Conservation (phyloP, 64 coral and sea anemone species). For the Exaiptasia diaphana region DNA sequence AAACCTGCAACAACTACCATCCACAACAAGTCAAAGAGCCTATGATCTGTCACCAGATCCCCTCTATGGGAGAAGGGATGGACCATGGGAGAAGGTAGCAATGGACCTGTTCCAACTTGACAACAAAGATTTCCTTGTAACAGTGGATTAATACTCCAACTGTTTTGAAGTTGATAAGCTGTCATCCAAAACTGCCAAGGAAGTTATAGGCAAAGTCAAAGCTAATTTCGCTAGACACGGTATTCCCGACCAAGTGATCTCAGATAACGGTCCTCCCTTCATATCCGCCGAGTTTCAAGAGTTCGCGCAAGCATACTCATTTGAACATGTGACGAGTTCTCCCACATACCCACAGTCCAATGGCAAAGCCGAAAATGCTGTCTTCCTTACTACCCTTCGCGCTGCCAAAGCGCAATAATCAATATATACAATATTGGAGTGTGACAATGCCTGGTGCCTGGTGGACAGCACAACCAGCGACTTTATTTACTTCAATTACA, state of each 20-base stretch:
- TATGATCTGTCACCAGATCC: slow-evolving; percentile 21
- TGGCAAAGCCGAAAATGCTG: slow-evolving; percentile 14
- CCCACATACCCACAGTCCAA: slow-evolving; percentile 12
- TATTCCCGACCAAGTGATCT: background rate
- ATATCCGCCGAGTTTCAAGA: background rate
- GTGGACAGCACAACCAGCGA: too few relatives aligned
- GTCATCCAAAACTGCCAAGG: background rate
- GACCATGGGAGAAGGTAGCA: slow-evolving; percentile 7
- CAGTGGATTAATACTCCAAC: slow-evolving; percentile 4
- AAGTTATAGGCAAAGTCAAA: background rate
- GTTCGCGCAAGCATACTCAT: background rate
- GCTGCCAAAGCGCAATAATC: background rate
- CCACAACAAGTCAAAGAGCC: background rate
- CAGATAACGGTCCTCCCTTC: slow-evolving; percentile 12
- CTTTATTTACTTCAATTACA: too few relatives aligned
- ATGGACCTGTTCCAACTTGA: slow-evolving; percentile 17
- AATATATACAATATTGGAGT: too few relatives aligned
- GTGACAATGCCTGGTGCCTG: too few relatives aligned
- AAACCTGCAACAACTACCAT: background rate
- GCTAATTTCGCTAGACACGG: slow-evolving; percentile 3
- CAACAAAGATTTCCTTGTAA: slow-evolving; percentile 6
- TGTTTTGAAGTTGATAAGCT: slow-evolving; percentile 3
- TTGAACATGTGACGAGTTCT: slow-evolving; percentile 29
- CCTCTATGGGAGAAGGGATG: too few relatives aligned
- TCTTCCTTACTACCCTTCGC: too few relatives aligned